A percentile compares a stretch with the other conserved stretches of the same genome.
Conservation (phyloP, 2,797 vertebrate species). For the Halcyon leucocephala region DNA sequence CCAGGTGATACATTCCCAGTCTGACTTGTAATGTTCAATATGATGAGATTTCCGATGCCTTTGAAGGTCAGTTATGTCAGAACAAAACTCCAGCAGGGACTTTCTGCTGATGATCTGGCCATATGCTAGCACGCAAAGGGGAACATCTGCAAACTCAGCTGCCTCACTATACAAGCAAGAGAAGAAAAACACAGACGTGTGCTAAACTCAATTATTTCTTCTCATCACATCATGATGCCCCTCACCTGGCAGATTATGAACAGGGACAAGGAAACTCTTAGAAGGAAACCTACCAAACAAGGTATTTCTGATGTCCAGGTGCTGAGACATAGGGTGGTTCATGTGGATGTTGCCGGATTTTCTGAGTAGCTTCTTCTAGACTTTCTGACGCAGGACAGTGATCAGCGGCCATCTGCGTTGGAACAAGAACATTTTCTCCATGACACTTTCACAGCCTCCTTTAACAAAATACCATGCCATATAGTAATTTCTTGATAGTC, state of each 20-base stretch:
- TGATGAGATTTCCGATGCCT: neutral
- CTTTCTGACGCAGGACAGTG: neutral
- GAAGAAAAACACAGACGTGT: neutral
- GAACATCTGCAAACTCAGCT: neutral
- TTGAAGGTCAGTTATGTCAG: neutral
- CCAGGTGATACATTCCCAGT: neutral
- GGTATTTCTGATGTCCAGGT: neutral
- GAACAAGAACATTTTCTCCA: neutral
- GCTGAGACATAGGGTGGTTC: neutral
- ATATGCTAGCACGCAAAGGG: neutral
- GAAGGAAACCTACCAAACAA: neutral
- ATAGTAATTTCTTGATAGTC: neutral
- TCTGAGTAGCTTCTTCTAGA: neutral
- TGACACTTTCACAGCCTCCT: neutral
- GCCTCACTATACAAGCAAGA: neutral
- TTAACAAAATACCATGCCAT: neutral
- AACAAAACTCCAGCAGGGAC: neutral
- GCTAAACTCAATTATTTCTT: neutral
- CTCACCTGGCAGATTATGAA: neutral
- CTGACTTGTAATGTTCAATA: neutral
- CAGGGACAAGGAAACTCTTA: neutral
- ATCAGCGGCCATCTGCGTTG: neutral
- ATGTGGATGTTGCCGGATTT: neutral
- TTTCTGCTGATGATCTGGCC: neutral
- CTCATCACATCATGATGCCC: neutral